These are phyloP conservation scores for Phortica variegata DNA, from an alignment of 1,140 invertebrate genomes.

Conservation along the genomic window DNA sequence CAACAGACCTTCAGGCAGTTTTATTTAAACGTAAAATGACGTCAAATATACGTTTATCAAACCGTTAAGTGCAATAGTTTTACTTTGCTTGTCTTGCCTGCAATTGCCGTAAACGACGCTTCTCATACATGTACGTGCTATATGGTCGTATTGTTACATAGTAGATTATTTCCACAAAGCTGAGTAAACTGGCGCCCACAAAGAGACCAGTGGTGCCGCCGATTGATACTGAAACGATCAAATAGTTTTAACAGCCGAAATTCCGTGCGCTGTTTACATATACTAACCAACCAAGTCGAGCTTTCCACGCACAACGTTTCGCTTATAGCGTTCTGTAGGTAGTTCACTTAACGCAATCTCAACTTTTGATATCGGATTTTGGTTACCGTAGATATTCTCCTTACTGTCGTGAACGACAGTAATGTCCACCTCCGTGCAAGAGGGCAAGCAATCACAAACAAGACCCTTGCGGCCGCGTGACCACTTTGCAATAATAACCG, in stretches of 20 bases:
- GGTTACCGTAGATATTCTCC: slow-evolving; percentile 40
- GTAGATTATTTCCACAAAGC: slow-evolving; percentile 65
- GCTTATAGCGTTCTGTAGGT: slow-evolving; percentile 63
- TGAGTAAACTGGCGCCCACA: slow-evolving; percentile 65
- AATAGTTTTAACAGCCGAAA: background rate
- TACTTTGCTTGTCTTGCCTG: background rate
- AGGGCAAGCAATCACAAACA: slow-evolving; percentile 65
- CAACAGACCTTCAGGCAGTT: slow-evolving; percentile 2
- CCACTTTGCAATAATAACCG: slow-evolving; percentile 62
- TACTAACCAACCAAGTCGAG: slow-evolving; percentile 66
- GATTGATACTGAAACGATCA: slow-evolving; percentile 61
- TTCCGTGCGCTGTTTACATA: no score
- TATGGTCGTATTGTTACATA: slow-evolving; percentile 59
- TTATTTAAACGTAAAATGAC: background rate
- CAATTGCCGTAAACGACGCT: slow-evolving; percentile 14
- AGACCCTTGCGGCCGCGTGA: slow-evolving; percentile 57
- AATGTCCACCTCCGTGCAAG: slow-evolving; percentile 66
- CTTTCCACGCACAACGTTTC: slow-evolving; percentile 64
- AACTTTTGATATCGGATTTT: slow-evolving; percentile 57
- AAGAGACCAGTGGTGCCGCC: slow-evolving; percentile 66
- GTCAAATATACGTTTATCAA: no score
- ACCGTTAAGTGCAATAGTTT: no score
- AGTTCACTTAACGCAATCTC: slow-evolving; percentile 61
- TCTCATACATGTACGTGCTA: slow-evolving; percentile 37
- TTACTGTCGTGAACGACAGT: slow-evolving; percentile 61